These are phyloP conservation scores for Entomyzon cyanotis DNA, from an alignment of 2,113 vertebrate species.

Conservation along the genomic window DNA sequence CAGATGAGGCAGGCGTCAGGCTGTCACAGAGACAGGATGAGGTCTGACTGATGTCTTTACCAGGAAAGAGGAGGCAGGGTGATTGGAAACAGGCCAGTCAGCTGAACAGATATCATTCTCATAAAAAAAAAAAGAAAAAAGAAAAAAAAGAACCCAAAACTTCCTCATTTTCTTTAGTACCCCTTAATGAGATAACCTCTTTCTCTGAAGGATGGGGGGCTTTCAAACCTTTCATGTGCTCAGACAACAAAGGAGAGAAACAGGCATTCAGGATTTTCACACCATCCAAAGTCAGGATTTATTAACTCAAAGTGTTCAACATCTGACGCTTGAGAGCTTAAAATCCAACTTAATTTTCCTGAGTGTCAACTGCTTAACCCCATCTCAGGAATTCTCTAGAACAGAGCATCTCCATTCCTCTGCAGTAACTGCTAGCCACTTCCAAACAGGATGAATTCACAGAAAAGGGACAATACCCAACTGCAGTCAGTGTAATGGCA, in stretches of 20 bases:
- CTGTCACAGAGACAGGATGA: slow-evolving; percentile 69
- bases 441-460: background rate
- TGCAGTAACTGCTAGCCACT: background rate
- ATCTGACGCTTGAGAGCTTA: slow-evolving; percentile 27
- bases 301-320: background rate
- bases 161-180: background rate
- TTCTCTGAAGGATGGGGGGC: background rate
- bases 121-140: background rate
- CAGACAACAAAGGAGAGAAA: background rate
- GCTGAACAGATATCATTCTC: background rate
- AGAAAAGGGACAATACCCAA: background rate
- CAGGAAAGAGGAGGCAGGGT: background rate
- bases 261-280: background rate
- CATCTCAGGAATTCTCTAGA: background rate
- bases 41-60: slow-evolving; percentile 54
- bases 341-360: slow-evolving; percentile 42
- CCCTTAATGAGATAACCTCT: background rate
- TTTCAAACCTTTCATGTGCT: background rate
- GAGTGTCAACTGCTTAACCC: slow-evolving; percentile 1
- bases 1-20: slow-evolving; percentile 45
- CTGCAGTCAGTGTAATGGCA: background rate
- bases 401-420: background rate
- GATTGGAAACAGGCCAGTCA: background rate
- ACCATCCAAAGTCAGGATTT: background rate
- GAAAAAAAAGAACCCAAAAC: background rate